A percentile compares a stretch with the other conserved stretches of the same genome.
These are phyloP conservation scores for Iselma pallidipennis DNA, from an alignment of 2,888 invertebrate genomes.

Conservation along the genomic window DNA sequence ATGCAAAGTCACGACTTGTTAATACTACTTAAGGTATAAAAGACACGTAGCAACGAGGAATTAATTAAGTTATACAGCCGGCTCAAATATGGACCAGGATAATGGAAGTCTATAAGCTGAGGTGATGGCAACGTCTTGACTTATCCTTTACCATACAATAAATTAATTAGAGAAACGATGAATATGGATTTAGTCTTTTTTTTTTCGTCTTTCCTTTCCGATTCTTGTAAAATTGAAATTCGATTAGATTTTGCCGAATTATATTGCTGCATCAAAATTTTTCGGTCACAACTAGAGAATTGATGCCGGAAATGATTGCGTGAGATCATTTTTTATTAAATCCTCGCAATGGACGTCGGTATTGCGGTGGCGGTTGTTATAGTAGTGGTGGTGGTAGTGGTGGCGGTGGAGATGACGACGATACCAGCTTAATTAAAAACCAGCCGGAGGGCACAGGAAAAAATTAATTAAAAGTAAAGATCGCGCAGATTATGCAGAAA, in stretches of 20 bases:
- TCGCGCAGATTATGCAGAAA: neutral
- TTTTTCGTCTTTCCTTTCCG: no score
- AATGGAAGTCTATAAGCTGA: slow-evolving; percentile 37
- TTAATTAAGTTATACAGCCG: slow-evolving; percentile 45
- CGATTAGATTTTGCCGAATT: no score
- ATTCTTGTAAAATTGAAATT: neutral
- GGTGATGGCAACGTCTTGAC: slow-evolving; percentile 26
- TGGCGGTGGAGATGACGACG: neutral
- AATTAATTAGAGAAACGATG: neutral
- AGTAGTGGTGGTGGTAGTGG: neutral
- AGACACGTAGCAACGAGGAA: slow-evolving; percentile 44
- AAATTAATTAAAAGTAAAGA: neutral
- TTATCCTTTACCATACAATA: neutral
- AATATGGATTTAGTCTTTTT: no score
- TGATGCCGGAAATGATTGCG: neutral
- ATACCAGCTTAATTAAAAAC: neutral
- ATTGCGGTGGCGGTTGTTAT: neutral
- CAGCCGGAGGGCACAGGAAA: neutral
- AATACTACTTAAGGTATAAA: slow-evolving; percentile 47
- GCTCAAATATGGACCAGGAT: slow-evolving; percentile 38
- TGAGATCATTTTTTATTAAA: neutral
- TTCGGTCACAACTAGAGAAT: no score
- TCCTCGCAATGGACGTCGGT: neutral
- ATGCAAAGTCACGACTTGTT: slow-evolving; percentile 46
- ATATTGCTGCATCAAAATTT: no score